A percentile compares a stretch with the other conserved stretches of the same genome.
Conservation (phyloP, 1,140 invertebrate species). For the Papilio polytes region DNA sequence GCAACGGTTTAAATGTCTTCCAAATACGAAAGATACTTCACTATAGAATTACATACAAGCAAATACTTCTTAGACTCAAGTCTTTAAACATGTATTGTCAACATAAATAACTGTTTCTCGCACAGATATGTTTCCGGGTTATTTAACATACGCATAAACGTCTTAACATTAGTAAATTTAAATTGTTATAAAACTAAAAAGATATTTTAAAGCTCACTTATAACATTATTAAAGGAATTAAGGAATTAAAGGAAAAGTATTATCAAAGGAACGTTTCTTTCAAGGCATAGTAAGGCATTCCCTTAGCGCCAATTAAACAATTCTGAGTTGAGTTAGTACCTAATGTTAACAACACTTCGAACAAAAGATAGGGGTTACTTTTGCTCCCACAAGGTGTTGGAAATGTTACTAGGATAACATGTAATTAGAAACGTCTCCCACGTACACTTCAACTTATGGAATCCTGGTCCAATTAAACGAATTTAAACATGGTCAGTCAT, state of each 20-base stretch:
- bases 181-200: not conserved
- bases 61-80: not conserved
- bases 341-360: too few species aligned
- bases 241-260: too few species aligned
- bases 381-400: not conserved
- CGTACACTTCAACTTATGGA: not conserved
- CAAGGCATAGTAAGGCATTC: not conserved
- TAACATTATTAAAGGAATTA: too few species aligned
- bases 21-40: not conserved
- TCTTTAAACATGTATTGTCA: constrained; percentile 9
- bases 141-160: not conserved
- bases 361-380: too few species aligned
- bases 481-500: not conserved
- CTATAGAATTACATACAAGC: not conserved
- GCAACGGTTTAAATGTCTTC: too few species aligned
- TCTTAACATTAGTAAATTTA: not conserved
- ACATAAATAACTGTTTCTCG: constrained; percentile 25
- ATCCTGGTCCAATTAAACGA: constrained; percentile 8
- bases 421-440: not conserved
- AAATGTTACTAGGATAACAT: not conserved
- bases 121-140: not conserved
- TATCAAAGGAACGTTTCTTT: not conserved
- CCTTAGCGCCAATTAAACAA: too few species aligned
- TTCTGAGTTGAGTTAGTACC: too few species aligned
- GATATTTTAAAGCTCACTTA: too few species aligned